Evolutionary conservation across 1,140 invertebrate species (phyloP), one percentile per base, ranked within the genome.

Genomic region (Eufriesea mexicana): DNA sequence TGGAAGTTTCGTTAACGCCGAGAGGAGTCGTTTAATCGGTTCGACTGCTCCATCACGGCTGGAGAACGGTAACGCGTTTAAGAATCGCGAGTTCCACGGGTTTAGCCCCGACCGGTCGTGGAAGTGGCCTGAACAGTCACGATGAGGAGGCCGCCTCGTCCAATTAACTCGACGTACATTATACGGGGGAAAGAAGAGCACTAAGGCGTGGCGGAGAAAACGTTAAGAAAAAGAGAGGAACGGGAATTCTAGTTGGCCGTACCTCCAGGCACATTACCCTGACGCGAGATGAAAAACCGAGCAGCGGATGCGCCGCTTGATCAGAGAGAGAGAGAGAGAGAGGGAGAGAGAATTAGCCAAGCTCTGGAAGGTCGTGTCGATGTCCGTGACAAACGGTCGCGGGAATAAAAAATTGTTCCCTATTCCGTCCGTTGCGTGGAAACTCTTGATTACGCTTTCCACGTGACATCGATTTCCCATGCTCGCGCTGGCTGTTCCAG

Each of bases 111-210:
- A 16, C 67, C 42, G 35, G 49, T 45, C 59, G 75, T 64, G 66
- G 49, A 82, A 88, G 83, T 87, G 75, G 79, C 77, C 72, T 83
- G 84, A 89, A 89, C 79, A 89, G 82, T 86, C 87, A 66, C 74
- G 72, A 86, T 76, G 49, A 77, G 81, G 49, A 77, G 81, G 70
- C 85, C 73, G 79, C 75, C 86, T 87, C 77, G 67, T 89, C 85
- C 87, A 89, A 89, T 89, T 89, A 89, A 89, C 84, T 85, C 73
- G 77, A 76, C 88, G 85, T 89, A 64, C 83, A 89, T 89, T 89
- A 85, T 82, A 83, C 67, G 74, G 73, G 61, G 72, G 72, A 54
- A 83, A 83, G 76, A 72, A 83, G 81, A 89, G 64, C 72, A 47
- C 57, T 18, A 81, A 84, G 79, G 72, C 79, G 78, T 77, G 79